Conservation (phyloP, 2,888 invertebrate species). For the Chrysolina haemoptera region DNA sequence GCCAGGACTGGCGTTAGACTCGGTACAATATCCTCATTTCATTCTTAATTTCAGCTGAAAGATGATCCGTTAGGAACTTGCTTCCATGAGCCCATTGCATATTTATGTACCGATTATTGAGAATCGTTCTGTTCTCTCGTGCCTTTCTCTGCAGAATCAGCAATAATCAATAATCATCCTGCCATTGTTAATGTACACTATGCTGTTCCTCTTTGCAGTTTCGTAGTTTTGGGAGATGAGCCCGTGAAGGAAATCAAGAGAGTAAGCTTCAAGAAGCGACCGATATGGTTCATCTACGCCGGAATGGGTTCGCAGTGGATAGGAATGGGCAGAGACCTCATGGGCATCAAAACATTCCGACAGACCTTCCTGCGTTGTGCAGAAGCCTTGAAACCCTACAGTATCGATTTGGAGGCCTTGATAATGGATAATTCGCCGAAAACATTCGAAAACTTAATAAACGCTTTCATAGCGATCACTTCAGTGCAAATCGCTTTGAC, state of each 20-base stretch:
- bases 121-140: too few relatives aligned
- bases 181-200: too few relatives aligned
- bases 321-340: slow-evolving; percentile 75
- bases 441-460: slow-evolving; percentile 71
- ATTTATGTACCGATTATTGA: too few relatives aligned
- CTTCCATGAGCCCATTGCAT: too few relatives aligned
- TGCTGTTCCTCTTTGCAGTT: slow-evolving; percentile 34
- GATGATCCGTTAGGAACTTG: too few relatives aligned
- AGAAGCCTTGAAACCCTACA: slow-evolving; percentile 70
- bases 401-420: slow-evolving; percentile 71
- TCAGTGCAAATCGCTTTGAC: slow-evolving; percentile 83
- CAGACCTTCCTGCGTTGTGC: slow-evolving; percentile 72
- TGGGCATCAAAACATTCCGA: slow-evolving; percentile 74
- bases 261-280: slow-evolving; percentile 56
- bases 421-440: slow-evolving; percentile 68
- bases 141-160: too few relatives aligned
- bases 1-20: too few relatives aligned
- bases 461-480: slow-evolving; percentile 75
- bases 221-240: slow-evolving; percentile 45
- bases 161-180: too few relatives aligned
- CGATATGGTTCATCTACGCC: slow-evolving; percentile 78
- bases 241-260: slow-evolving; percentile 35
- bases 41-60: too few relatives aligned
- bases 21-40: too few relatives aligned
- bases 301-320: slow-evolving; percentile 80